Evolutionary conservation across 2,888 invertebrate species (phyloP).

Genomic region (Sarcophaga caerulescens): DNA sequence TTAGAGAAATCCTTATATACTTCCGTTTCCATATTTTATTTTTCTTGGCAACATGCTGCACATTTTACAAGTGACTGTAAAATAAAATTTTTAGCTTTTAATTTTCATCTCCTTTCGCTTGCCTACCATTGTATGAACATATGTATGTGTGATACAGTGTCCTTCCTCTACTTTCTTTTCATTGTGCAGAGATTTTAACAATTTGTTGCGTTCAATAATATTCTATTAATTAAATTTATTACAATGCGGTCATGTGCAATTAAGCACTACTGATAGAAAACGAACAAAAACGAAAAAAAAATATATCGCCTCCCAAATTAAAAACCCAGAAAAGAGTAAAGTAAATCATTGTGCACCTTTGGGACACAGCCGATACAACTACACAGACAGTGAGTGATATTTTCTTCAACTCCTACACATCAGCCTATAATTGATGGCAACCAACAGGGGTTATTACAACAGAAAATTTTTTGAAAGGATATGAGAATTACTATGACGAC

Average conservation of each 20-base stretch:
- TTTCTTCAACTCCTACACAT: conserved; percentile 28
- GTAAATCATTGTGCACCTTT: conserved; percentile 16
- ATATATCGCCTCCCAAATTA: not conserved
- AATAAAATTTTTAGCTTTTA: too few relatives aligned
- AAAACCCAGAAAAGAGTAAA: not conserved
- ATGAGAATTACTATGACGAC: not conserved
- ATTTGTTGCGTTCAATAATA: conserved; percentile 56
- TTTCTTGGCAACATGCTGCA: too few relatives aligned
- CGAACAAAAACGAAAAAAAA: not conserved
- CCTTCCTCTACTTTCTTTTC: not conserved
- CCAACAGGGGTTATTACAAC: conserved; percentile 57
- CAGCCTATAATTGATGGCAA: conserved; percentile 47
- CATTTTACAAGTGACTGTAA: not conserved
- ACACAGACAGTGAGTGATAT: not conserved
- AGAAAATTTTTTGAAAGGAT: not conserved
- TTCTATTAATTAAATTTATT: conserved; percentile 71
- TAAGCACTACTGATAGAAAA: conserved; percentile 41
- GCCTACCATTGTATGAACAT: too few relatives aligned
- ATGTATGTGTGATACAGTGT: not conserved
- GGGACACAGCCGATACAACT: not conserved
- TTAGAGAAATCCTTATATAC: too few relatives aligned
- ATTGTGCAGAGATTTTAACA: conserved; percentile 1
- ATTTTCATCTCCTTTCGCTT: not conserved
- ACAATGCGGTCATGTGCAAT: conserved; percentile 68
- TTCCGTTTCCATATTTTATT: too few relatives aligned